Evolutionary conservation across 2,888 invertebrate species (phyloP).

Genomic region (Pomacea canaliculata): DNA sequence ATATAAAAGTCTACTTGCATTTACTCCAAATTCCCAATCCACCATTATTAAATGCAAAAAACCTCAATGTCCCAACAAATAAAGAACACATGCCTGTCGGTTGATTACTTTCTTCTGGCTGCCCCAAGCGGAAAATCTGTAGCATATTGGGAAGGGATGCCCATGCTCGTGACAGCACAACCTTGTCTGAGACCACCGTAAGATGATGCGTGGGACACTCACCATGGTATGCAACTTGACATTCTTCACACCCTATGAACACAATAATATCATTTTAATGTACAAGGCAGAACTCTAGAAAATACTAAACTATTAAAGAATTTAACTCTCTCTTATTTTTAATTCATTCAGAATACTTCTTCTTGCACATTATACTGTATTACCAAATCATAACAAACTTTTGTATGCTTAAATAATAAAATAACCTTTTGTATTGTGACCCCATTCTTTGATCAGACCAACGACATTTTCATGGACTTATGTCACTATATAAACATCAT

Average conservation of each 20-base stretch:
- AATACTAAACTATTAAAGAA: background rate
- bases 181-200: constrained; percentile 70
- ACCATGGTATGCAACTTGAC: constrained; percentile 52
- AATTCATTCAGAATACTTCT: background rate
- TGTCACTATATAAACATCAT: too few relatives aligned
- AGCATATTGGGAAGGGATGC: constrained; percentile 79
- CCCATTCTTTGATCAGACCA: too few relatives aligned
- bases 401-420: too few relatives aligned
- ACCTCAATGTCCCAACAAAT: too few relatives aligned
- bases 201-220: constrained; percentile 60
- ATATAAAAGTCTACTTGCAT: too few relatives aligned
- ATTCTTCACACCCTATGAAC: constrained; percentile 67
- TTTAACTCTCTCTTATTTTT: background rate
- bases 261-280: background rate
- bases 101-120: background rate
- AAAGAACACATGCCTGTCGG: too few relatives aligned
- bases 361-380: background rate
- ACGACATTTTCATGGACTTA: too few relatives aligned
- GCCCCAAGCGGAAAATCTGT: constrained; percentile 62
- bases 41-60: too few relatives aligned
- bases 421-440: too few relatives aligned
- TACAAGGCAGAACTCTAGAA: background rate
- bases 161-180: constrained; percentile 81
- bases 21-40: too few relatives aligned
- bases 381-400: background rate